Base-by-base conservation (phyloP, 2,888 invertebrate genomes). In the Pachliopta kotzebuea region DNA sequence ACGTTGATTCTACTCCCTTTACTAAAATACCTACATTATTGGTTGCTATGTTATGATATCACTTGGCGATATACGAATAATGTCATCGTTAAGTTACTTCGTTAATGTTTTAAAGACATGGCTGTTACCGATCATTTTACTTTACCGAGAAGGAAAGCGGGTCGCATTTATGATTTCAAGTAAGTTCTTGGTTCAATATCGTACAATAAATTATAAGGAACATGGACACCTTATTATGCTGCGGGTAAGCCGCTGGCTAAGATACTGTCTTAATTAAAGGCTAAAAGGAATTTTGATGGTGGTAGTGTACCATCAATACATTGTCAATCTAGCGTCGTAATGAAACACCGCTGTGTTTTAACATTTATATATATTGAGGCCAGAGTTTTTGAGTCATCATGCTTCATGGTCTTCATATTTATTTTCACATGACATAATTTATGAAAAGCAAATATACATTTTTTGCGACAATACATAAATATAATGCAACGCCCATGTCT, bases 1-100 rank as follows among this genome's bases (percentile, higher is more conserved):
- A 83, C 83, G 88, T 84, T 83, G 88, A 88, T 88, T 88, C 88
- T 89, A 89, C 89, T 90, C 18, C n/a, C 89, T 90, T 90, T 89
- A 84, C 78, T 80, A 83, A 79, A 86, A 85, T 82, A 84, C 81
- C 83, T 79, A 70, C 81, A 88, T 81, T 88, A 90, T 90, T 88
- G 86, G 86, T 84, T 75, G 81, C 76, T 81, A 82, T 83, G 83
- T 84, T 84, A 88, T 84, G 85, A 88, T 90, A 90, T 89, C 81
- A 80, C 81, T 79, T 74, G 80, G 78, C 81, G 83, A 86, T 88
- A 87, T 88, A 89, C 75, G 78, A 84, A 87, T 86, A 85, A 82
- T 84, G 85, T 80, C 86, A 88, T 89, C 87, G 84, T 82, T 88
- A 83, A 89, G n/a, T n/a, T n/a, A n/a, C n/a, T n/a, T n/a, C n/a